A percentile compares a stretch with the other conserved stretches of the same genome.
These are phyloP conservation scores for Artemia franciscana DNA, from an alignment of 1,140 invertebrate genomes.

Conservation along the genomic window DNA sequence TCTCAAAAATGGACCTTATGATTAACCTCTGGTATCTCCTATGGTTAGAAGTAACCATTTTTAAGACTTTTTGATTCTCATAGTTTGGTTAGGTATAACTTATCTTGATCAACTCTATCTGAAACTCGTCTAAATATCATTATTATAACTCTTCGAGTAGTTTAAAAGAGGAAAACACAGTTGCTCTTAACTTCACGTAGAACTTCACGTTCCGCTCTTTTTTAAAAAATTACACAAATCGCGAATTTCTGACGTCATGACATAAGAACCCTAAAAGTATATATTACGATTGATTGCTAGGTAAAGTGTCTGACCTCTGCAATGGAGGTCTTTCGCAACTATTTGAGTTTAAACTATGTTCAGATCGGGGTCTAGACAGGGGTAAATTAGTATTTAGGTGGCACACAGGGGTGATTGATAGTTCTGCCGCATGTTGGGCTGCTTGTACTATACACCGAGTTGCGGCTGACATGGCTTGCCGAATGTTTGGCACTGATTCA, in stretches of 20 bases:
- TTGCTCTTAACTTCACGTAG: background rate
- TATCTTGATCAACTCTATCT: no score
- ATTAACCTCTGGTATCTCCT: no score
- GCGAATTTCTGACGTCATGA: background rate
- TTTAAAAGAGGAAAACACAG: background rate
- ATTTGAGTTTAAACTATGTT: conserved; percentile 7
- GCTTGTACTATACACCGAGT: background rate
- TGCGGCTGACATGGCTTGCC: background rate
- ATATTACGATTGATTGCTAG: background rate
- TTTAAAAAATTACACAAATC: background rate
- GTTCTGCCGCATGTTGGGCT: background rate
- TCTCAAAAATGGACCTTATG: no score
- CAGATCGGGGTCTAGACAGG: conserved; percentile 7
- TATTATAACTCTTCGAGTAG: background rate
- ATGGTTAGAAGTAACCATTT: no score
- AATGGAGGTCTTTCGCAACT: conserved; percentile 1
- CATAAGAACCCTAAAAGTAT: background rate
- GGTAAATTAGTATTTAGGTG: background rate
- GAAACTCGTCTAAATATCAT: no score
- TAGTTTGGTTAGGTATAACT: no score
- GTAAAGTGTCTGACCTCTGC: conserved; percentile 4
- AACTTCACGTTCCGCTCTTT: background rate
- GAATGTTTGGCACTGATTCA: conserved; percentile 9
- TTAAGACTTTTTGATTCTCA: no score
- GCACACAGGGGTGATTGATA: conserved; percentile 2